Evolutionary conservation across 2,113 vertebrate genomes (phyloP).

Genomic region (Ptychochromis oligacanthus): DNA sequence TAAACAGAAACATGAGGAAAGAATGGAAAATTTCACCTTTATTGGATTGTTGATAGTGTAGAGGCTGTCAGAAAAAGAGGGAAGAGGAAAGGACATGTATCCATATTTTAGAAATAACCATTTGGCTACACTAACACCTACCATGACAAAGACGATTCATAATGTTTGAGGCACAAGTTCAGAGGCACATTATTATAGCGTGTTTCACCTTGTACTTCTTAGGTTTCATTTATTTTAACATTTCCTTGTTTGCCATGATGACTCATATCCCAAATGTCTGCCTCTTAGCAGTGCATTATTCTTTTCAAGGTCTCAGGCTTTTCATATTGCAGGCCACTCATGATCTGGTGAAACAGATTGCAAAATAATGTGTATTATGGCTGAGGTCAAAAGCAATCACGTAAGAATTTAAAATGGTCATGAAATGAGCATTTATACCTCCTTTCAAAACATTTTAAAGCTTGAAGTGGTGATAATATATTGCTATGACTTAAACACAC

Average conservation of each 20-base stretch:
- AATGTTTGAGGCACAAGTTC: background rate
- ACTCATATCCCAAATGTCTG: conserved; percentile 55
- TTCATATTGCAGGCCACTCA: background rate
- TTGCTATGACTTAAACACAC: background rate
- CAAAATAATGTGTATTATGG: conserved; percentile 10
- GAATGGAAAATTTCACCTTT: background rate
- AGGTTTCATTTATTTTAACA: conserved; percentile 48
- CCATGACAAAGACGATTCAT: background rate
- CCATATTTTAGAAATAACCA: background rate
- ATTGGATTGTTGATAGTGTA: background rate
- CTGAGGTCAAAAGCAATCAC: background rate
- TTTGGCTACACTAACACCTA: background rate
- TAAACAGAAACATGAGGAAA: background rate
- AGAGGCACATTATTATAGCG: background rate
- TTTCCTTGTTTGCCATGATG: conserved; percentile 38
- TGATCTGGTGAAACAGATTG: conserved; percentile 27
- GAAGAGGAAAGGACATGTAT: background rate
- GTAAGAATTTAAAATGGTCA: background rate
- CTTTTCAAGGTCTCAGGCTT: conserved; percentile 21
- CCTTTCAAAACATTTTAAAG: background rate
- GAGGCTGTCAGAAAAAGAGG: background rate
- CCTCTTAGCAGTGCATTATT: conserved; percentile 17
- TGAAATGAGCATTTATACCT: background rate
- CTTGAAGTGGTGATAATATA: background rate
- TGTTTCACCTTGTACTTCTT: conserved; percentile 35